Evolutionary conservation across 2,113 vertebrate species (phyloP).

Genomic region (Gnathochromis pfefferi): DNA sequence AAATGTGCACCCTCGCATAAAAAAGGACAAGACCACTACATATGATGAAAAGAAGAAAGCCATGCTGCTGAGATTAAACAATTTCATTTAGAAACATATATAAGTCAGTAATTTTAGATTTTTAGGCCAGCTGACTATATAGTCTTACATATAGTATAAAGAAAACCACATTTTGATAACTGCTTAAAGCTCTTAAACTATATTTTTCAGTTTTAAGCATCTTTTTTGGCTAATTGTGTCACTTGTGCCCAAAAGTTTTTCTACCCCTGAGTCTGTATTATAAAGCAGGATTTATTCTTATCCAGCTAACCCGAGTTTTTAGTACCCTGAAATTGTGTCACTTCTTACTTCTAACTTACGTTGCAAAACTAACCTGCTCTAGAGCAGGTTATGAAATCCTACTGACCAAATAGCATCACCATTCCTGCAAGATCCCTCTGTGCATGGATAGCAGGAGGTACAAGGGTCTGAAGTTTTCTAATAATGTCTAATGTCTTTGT

Average conservation of each 20-base stretch:
- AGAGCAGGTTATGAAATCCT: background rate
- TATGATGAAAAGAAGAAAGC: background rate
- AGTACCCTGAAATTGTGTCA: background rate
- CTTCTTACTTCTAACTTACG: background rate
- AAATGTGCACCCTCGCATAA: background rate
- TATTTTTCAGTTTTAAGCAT: background rate
- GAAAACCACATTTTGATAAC: background rate
- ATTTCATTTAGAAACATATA: background rate
- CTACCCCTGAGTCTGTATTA: background rate
- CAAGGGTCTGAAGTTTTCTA: background rate
- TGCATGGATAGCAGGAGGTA: background rate
- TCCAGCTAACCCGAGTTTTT: background rate
- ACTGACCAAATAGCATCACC: background rate
- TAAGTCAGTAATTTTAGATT: background rate
- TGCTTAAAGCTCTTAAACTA: background rate
- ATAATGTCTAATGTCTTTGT: background rate
- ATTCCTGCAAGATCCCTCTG: background rate
- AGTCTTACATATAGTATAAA: background rate
- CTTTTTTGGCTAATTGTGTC: background rate
- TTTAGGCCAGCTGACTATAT: background rate
- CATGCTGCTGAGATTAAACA: background rate
- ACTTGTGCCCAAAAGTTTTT: background rate
- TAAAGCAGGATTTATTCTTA: background rate
- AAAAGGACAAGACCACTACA: background rate
- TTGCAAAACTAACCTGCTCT: background rate